Base-by-base conservation (phyloP, 1,140 invertebrate genomes). In the Antheraea pernyi region DNA sequence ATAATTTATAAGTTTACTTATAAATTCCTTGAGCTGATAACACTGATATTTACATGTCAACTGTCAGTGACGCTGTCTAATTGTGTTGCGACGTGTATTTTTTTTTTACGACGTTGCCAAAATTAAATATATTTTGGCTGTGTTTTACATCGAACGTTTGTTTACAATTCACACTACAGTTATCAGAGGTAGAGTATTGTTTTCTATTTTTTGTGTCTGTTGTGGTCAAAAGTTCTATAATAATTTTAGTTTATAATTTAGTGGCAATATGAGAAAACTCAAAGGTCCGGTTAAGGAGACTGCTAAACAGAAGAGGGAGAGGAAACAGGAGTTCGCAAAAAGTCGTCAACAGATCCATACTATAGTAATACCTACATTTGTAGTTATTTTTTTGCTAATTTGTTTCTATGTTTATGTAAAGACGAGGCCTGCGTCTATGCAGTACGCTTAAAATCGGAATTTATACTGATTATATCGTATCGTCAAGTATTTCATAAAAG, bases 281-380 rank as follows among this genome's bases (percentile, higher is more conserved):
- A 97, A 97, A 87, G 95, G 96, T 67, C 95, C 96, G 66, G 94
- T 95, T 36, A 97, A 97, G 91, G 96, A 97, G 92, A 96, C 95
- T 0, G 95, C 95, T n/a, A 96, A 95, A 85, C 96, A 98, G 84
- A 97, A 96, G 81, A 95, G 96, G 69, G 96, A 97, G 78, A 93
- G 96, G 30, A 97, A 96, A 88, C 96, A 96, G 84, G 97, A 97
- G 74, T 97, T 97, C 78, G 88, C 95, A 6, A 95, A 97, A 85
- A 96, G 95, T 75, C 96, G 97, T 74, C 95, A 96, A 78, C 94
- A 96, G 82, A 92, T 96, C 7, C 95, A 96, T 74, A 97, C 96
- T 0, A 91, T 97, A 48, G 97, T 96, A 22, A 81, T 97, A 71
- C 97, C 97, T 7, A 95, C 95, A 19, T 75, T 97, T 37, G 94